Conservation (phyloP, 2,888 invertebrate species). For the Drosophila incognita region DNA sequence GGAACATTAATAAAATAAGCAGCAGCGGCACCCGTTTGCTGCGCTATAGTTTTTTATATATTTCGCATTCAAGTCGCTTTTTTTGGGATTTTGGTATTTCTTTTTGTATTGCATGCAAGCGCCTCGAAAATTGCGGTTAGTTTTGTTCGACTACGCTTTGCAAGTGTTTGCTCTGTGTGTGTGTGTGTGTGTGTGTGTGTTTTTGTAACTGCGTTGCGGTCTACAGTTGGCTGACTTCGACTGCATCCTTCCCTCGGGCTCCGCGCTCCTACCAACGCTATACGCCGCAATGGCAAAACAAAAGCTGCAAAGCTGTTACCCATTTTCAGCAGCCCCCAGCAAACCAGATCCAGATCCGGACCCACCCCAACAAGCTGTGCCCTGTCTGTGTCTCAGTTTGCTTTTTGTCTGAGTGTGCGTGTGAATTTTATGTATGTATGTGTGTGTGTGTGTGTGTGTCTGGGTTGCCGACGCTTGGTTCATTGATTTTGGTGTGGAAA, state of each 20-base stretch:
- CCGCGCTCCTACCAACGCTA: slow-evolving; percentile 7
- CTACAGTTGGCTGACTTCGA: slow-evolving; percentile 60
- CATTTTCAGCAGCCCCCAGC: slow-evolving; percentile 51
- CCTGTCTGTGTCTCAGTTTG: slow-evolving; percentile 50
- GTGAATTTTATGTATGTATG: slow-evolving; percentile 8
- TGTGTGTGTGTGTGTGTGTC: slow-evolving; percentile 35
- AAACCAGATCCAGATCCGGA: slow-evolving; percentile 24
- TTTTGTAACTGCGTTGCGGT: slow-evolving; percentile 75
- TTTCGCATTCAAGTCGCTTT: background rate
- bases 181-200: slow-evolving; percentile 19
- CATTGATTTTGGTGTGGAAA: slow-evolving; percentile 81
- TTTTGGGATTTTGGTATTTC: slow-evolving; percentile 13
- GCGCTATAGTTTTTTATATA: slow-evolving; percentile 25
- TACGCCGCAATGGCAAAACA: slow-evolving; percentile 70
- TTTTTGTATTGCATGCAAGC: slow-evolving; percentile 71
- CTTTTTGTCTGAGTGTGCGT: slow-evolving; percentile 8
- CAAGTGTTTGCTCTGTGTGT: slow-evolving; percentile 47
- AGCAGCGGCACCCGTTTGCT: slow-evolving; percentile 42
- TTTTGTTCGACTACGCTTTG: slow-evolving; percentile 52
- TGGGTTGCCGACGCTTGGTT: slow-evolving; percentile 65
- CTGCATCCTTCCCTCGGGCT: background rate
- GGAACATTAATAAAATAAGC: slow-evolving; percentile 73
- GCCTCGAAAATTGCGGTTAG: slow-evolving; percentile 82
- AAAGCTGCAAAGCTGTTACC: slow-evolving; percentile 78
- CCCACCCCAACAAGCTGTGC: slow-evolving; percentile 71